phyloP scores from a whole-genome alignment of 2,888 invertebrate species.

The Papilio protenor region DNA sequence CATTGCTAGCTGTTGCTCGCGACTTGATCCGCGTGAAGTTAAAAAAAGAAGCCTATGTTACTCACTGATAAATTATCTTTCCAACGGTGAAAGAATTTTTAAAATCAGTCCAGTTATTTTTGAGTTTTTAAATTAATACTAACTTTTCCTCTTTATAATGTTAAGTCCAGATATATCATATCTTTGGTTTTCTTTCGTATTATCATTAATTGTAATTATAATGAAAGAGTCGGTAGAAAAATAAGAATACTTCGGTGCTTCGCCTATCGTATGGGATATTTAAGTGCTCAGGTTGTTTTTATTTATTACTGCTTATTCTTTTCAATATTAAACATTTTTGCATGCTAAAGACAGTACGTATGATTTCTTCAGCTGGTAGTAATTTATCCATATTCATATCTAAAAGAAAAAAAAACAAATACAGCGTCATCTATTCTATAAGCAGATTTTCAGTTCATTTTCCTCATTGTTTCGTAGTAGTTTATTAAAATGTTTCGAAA shows the following conservation, averaged over 20 bases:
- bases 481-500: neutral
- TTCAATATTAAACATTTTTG: neutral
- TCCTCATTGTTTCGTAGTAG: neutral
- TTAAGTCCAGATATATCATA: no score
- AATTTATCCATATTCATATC: neutral
- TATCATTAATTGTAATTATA: no score
- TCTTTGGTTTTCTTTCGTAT: no score
- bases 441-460: neutral
- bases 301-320: neutral
- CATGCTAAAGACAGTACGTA: no score
- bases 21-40: no score
- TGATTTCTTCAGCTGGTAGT: neutral
- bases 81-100: no score
- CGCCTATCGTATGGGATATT: neutral
- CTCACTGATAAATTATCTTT: no score
- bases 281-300: neutral
- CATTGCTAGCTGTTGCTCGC: neutral
- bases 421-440: conserved; percentile 13
- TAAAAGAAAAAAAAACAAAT: neutral
- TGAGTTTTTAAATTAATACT: no score
- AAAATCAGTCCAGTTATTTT: no score
- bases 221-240: neutral
- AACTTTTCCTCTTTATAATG: no score
- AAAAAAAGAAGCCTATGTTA: no score
- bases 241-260: neutral